Conservation (phyloP, 2,113 vertebrate species). For the Pseudopipra pipra region DNA sequence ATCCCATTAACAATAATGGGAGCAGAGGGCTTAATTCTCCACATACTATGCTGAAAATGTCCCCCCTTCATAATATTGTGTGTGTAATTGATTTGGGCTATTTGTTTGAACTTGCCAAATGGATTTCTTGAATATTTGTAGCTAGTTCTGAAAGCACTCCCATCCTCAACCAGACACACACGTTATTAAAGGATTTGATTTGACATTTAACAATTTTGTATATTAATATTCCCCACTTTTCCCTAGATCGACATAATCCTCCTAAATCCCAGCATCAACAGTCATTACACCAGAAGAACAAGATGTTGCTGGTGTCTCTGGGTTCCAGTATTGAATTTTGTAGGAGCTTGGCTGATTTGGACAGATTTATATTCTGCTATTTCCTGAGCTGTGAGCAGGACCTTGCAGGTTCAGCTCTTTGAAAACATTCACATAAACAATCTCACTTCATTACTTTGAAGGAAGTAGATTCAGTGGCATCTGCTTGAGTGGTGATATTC, state of each 20-base stretch:
- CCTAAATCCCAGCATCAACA: conserved; percentile 76
- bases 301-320: conserved; percentile 65
- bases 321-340: conserved; percentile 45
- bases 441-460: conserved; percentile 66
- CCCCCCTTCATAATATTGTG: conserved; percentile 40
- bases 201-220: conserved; percentile 79
- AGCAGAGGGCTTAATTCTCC: conserved; percentile 53
- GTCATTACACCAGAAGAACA: conserved; percentile 74
- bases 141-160: conserved; percentile 72
- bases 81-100: conserved; percentile 69
- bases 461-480: conserved; percentile 43
- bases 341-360: conserved; percentile 64
- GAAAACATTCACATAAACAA: conserved; percentile 62
- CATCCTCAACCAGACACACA: conserved; percentile 70
- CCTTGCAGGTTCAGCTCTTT: conserved; percentile 69
- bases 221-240: conserved; percentile 78
- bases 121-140: conserved; percentile 75
- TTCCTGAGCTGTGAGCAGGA: conserved; percentile 70
- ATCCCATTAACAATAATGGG: conserved; percentile 32
- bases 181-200: conserved; percentile 78
- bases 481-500: conserved; percentile 4
- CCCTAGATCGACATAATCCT: conserved; percentile 72
- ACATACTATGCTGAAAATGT: conserved; percentile 51
- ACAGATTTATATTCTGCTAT: conserved; percentile 74
- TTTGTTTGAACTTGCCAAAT: conserved; percentile 77